Evolutionary conservation across 2,888 invertebrate species (phyloP).

Genomic region (Rhaphigaster nebulosa): DNA sequence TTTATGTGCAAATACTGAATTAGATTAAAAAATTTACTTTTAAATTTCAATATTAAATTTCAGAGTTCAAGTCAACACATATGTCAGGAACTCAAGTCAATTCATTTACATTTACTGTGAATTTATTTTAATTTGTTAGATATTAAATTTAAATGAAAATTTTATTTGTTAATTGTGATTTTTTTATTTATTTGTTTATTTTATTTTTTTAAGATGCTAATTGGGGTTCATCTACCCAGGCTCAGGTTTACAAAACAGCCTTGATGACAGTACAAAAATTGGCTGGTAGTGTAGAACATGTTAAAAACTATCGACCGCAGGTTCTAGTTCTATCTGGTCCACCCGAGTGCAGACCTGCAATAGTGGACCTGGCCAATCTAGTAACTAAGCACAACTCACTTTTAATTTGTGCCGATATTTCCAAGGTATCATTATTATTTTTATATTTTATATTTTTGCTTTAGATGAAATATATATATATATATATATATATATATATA

Average conservation of each 20-base stretch:
- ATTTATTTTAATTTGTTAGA: not conserved
- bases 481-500: not conserved
- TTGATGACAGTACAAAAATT: conserved; percentile 89
- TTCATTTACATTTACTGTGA: not conserved
- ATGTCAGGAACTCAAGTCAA: too few species aligned
- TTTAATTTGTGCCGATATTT: conserved; percentile 93
- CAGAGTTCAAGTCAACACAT: not conserved
- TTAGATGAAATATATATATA: not conserved
- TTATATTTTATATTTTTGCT: not conserved
- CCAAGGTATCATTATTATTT: conserved; percentile 74
- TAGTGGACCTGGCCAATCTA: conserved; percentile 92
- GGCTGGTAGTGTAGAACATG: conserved; percentile 92
- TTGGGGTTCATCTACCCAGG: conserved; percentile 98
- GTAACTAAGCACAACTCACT: conserved; percentile 94
- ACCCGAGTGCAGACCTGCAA: conserved; percentile 87
- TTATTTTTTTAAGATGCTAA: conserved; percentile 82
- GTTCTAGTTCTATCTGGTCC: conserved; percentile 90
- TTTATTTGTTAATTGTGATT: not conserved
- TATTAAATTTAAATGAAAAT: not conserved
- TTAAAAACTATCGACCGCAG: conserved; percentile 92
- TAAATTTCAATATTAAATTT: not conserved
- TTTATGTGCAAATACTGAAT: not conserved
- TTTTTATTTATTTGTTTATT: not conserved
- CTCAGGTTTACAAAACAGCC: conserved; percentile 95
- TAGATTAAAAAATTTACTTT: too few species aligned